A percentile compares a stretch with the other conserved stretches of the same genome.
Evolutionary conservation across 2,888 invertebrate genomes (phyloP).

Genomic region (Scaptomyza polygonia): DNA sequence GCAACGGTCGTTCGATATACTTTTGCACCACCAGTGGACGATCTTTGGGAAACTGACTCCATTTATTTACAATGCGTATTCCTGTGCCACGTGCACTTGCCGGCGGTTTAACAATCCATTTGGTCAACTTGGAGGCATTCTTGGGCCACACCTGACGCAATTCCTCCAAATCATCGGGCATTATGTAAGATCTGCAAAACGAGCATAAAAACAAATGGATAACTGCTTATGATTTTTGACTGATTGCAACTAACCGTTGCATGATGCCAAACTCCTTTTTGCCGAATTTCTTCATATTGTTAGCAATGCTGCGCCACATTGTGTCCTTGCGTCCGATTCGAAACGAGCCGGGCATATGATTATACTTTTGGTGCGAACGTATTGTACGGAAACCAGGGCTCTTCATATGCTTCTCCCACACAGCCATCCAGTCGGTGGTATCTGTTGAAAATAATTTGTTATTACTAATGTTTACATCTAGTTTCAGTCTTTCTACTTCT

Average conservation of each 20-base stretch:
- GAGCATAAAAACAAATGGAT: too few species aligned
- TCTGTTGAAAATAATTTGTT: conserved; percentile 85
- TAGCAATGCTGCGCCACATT: conserved; percentile 93
- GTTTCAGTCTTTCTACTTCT: background rate
- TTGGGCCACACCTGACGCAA: conserved; percentile 95
- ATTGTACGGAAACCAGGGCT: conserved; percentile 93
- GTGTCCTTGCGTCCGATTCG: conserved; percentile 98
- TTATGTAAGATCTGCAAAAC: conserved; percentile 90
- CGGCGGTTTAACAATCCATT: conserved; percentile 99
- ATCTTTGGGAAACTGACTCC: conserved; percentile 97
- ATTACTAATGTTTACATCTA: background rate
- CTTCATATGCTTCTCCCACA: conserved; percentile 99
- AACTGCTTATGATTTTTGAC: background rate
- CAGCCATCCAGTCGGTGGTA: conserved; percentile 96
- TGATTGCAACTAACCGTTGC: conserved; percentile 86
- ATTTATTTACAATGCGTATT: conserved; percentile 96
- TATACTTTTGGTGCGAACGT: conserved; percentile 97
- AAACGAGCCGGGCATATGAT: conserved; percentile 99
- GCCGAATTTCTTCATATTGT: conserved; percentile 85
- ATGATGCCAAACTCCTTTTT: conserved; percentile 93
- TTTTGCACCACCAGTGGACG: conserved; percentile 95
- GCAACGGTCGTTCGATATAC: conserved; percentile 91
- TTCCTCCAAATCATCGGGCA: conserved; percentile 93
- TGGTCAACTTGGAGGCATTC: conserved; percentile 89
- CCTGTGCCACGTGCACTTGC: conserved; percentile 98